Evolutionary conservation across 2,113 vertebrate genomes (phyloP).

Genomic region (Bucco capensis): DNA sequence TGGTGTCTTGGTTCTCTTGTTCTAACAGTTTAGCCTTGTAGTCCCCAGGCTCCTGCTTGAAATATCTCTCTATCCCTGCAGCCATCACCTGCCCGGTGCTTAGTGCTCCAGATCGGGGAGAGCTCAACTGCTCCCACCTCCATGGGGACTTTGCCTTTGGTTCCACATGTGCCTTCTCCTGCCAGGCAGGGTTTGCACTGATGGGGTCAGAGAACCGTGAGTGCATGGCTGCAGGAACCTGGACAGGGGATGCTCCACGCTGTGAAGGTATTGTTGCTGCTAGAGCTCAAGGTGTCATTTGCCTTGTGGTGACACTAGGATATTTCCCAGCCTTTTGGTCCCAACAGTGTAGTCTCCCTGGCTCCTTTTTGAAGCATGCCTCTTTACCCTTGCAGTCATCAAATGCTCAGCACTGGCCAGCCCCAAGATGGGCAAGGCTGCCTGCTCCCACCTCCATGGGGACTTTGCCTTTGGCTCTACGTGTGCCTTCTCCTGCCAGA

Average conservation of each 20-base stretch:
- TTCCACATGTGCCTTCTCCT: conserved; percentile 74
- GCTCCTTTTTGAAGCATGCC: not conserved
- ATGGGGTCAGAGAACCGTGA: not conserved
- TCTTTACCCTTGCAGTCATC: not conserved
- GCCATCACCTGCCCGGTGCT: conserved; percentile 47
- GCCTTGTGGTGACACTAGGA: not conserved
- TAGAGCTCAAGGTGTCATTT: not conserved
- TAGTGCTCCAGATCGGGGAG: not conserved
- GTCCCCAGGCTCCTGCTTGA: not conserved
- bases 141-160: conserved; percentile 55
- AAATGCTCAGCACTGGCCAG: not conserved
- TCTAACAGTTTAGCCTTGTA: accelerated
- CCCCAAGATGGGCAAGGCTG: not conserved
- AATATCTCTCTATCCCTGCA: not conserved
- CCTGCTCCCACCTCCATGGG: not conserved
- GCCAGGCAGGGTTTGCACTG: conserved; percentile 68
- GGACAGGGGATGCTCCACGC: not conserved
- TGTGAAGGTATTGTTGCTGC: conserved; percentile 46
- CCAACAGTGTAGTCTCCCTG: not conserved
- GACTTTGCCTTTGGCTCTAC: conserved; percentile 64
- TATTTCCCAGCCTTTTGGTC: not conserved
- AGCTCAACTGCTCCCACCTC: conserved; percentile 70
- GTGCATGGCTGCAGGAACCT: conserved; percentile 70
- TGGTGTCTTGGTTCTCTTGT: not conserved
- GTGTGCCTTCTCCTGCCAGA: conserved; percentile 71